Conservation (phyloP, 2,113 vertebrate genomes). For the Spilogale gracilis region DNA sequence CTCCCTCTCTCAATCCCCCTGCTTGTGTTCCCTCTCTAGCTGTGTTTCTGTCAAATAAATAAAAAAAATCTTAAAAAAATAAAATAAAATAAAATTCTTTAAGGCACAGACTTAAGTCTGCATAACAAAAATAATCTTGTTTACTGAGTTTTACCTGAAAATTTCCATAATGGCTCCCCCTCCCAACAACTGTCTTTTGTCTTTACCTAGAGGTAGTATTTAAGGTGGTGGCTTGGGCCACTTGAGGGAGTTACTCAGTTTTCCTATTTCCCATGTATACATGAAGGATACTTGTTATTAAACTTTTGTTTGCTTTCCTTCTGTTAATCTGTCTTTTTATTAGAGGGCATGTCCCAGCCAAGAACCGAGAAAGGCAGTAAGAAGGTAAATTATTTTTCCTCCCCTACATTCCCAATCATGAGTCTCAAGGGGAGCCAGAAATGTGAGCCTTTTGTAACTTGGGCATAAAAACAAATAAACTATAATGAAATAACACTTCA, state of each 20-base stretch:
- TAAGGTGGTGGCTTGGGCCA: background rate
- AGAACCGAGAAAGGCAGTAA: background rate
- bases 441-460: background rate
- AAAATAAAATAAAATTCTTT: too few relatives aligned
- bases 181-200: background rate
- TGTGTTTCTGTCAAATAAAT: too few relatives aligned
- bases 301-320: background rate
- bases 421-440: background rate
- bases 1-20: too few relatives aligned
- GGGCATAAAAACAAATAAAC: background rate
- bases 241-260: background rate
- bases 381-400: background rate
- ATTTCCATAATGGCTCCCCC: background rate
- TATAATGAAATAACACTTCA: background rate
- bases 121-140: background rate
- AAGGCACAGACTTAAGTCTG: background rate
- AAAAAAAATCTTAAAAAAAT: too few relatives aligned
- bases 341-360: background rate
- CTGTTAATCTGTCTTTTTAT: background rate
- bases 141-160: background rate
- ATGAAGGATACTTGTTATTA: background rate
- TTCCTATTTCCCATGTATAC: background rate
- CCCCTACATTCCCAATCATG: background rate
- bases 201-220: background rate
- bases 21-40: too few relatives aligned